Conservation (phyloP, 2,888 invertebrate species). For the Mimas tiliae region DNA sequence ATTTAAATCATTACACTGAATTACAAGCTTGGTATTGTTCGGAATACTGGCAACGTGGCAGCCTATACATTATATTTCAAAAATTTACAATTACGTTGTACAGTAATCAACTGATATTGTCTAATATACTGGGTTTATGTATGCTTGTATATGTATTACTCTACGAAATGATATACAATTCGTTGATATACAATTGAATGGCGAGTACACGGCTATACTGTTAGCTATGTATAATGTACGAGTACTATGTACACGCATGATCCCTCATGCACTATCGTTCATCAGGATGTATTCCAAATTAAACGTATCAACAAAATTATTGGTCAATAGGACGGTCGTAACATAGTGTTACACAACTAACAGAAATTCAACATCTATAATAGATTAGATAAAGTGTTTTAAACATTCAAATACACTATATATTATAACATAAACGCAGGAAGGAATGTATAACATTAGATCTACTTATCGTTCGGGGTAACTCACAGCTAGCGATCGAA, state of each 20-base stretch:
- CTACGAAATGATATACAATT: slow-evolving; percentile 7
- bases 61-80: slow-evolving; percentile 23
- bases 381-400: slow-evolving; percentile 20
- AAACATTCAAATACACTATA: slow-evolving; percentile 24
- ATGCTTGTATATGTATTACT: slow-evolving; percentile 11
- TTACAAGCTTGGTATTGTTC: slow-evolving; percentile 40
- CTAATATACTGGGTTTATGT: slow-evolving; percentile 4
- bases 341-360: slow-evolving; percentile 34
- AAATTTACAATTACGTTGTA: slow-evolving; percentile 11
- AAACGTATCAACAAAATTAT: slow-evolving; percentile 34
- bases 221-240: slow-evolving; percentile 8
- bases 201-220: slow-evolving; percentile 1
- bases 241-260: slow-evolving; percentile 21
- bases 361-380: slow-evolving; percentile 24
- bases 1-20: slow-evolving; percentile 48
- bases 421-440: slow-evolving; percentile 24
- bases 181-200: slow-evolving; percentile 1
- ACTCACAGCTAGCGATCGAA: slow-evolving; percentile 68
- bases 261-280: slow-evolving; percentile 12
- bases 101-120: slow-evolving; percentile 17
- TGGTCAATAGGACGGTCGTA: slow-evolving; percentile 64
- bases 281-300: slow-evolving; percentile 15
- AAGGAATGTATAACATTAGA: slow-evolving; percentile 20
- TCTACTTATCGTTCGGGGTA: slow-evolving; percentile 30
- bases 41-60: slow-evolving; percentile 20